Base-by-base conservation (phyloP, 2,888 invertebrate genomes). In the Cerceris ruficornis region DNA sequence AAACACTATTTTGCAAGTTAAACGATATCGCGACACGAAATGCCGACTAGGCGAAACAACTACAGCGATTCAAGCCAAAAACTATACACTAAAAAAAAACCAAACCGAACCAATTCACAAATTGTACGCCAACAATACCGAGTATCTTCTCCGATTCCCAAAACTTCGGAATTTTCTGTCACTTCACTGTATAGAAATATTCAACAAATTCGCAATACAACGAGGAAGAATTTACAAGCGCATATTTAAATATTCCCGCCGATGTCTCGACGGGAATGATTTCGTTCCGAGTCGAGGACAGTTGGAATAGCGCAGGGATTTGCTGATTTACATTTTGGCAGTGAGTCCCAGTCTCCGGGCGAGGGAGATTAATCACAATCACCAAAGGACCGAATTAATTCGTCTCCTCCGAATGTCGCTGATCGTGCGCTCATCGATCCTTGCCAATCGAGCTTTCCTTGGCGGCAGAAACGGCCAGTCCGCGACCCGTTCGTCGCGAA, bases 301-400 rank as follows among this genome's bases (percentile, higher is more conserved):
- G 41, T 42, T 15, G 39, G 55, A 17, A 52, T 15, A 55, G 57
- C 41, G 69, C 43, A 54, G 50, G 28, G 58, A 60, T 69, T 62
- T 69, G 71, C 62, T 58, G 64, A 77, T 80, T 69, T 75, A 68
- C 77, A 78, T 78, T 68, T 66, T 73, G 73, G 57, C 79, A 74
- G 57, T 50, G 52, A 57, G 55, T 65, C 15, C 62, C 41, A 15
- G 46, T 7, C 49, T 8, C 14, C 39, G 14, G 68, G 41, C 17
- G 42, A 17, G 15, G 13, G 42, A 75, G 70, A 73, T 73, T 76
- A 76, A 79, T 79, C 66, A 57, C 61, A 28, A 67, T 76, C 28
- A 28, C 64, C 68, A 58, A 69, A 74, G 65, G 67, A 69, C 60
- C 75, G 67, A 72, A 76, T 81, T 76, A 79, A 79, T 81, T 69